Evolutionary conservation across 2,113 vertebrate species (phyloP).

Genomic region (Brienomyrus brachyistius): DNA sequence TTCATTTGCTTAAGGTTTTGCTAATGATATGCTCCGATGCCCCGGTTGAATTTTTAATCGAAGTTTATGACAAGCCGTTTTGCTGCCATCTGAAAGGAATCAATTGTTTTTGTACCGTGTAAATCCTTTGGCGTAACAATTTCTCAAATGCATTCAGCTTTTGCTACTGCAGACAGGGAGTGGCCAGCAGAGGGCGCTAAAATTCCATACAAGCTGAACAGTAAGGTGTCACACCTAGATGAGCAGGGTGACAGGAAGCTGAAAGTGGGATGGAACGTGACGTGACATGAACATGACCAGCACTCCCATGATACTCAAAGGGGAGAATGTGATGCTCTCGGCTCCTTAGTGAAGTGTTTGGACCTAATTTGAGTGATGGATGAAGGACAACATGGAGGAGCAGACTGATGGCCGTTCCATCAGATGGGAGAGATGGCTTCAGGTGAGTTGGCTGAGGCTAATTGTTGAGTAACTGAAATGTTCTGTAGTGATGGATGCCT

Average conservation of each 20-base stretch:
- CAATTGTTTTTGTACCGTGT: neutral
- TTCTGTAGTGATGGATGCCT: neutral
- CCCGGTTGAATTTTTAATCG: neutral
- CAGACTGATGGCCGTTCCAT: constrained; percentile 29
- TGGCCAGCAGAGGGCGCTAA: constrained; percentile 8
- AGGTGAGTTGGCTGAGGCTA: neutral
- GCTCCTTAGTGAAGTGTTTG: neutral
- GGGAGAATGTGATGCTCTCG: neutral
- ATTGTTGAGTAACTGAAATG: neutral
- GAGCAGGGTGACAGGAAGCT: neutral
- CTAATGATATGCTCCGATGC: neutral
- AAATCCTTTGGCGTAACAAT: neutral
- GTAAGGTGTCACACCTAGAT: neutral
- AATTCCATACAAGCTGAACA: neutral
- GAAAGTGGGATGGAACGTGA: neutral
- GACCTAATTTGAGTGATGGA: neutral
- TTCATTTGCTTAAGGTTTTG: neutral
- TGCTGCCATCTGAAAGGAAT: neutral
- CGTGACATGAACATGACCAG: neutral
- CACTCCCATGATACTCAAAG: neutral
- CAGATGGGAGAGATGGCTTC: constrained; percentile 30
- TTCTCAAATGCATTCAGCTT: neutral
- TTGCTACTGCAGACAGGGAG: neutral
- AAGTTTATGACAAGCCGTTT: neutral
- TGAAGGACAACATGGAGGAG: too few relatives aligned